phyloP scores from a whole-genome alignment of 2,797 vertebrate genomes.

The Pseudochaenichthys georgianus region DNA sequence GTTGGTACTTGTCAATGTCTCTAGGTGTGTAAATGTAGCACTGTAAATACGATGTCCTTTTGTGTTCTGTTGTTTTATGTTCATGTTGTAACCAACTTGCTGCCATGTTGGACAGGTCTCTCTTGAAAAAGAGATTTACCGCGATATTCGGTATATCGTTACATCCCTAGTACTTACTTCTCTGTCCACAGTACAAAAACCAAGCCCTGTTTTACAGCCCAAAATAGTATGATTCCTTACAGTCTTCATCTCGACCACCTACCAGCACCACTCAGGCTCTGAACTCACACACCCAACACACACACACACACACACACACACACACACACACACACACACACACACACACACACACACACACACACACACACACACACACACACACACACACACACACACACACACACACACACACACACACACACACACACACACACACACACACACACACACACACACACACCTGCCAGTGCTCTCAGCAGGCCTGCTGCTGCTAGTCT shows the following conservation, averaged over 20 bases:
- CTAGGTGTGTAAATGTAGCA: no score
- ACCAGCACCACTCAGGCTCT: slow-evolving; percentile 15
- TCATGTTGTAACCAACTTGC: no score
- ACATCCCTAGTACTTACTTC: background rate
- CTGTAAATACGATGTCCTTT: no score
- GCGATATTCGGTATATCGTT: no score
- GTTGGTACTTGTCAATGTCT: no score
- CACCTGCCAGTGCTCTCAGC: slow-evolving; percentile 63
- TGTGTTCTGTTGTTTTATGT: no score
- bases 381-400: slow-evolving; percentile 39
- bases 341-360: slow-evolving; percentile 60
- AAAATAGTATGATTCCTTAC: slow-evolving; percentile 20
- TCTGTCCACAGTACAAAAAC: slow-evolving; percentile 15
- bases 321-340: slow-evolving; percentile 63
- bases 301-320: slow-evolving; percentile 58
- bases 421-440: slow-evolving; percentile 40
- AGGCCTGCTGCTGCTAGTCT: slow-evolving; percentile 47
- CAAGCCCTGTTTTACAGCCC: background rate
- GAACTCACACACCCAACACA: slow-evolving; percentile 23
- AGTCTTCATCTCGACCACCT: slow-evolving; percentile 47
- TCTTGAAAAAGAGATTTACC: no score
- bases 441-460: slow-evolving; percentile 48
- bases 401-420: slow-evolving; percentile 41
- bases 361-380: slow-evolving; percentile 58
- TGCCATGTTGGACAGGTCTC: no score